Percentiles rank a stretch among this genome's conserved stretches.
Evolutionary conservation across 2,113 vertebrate genomes (phyloP).

Genomic region (Rhinichthys klamathensis): DNA sequence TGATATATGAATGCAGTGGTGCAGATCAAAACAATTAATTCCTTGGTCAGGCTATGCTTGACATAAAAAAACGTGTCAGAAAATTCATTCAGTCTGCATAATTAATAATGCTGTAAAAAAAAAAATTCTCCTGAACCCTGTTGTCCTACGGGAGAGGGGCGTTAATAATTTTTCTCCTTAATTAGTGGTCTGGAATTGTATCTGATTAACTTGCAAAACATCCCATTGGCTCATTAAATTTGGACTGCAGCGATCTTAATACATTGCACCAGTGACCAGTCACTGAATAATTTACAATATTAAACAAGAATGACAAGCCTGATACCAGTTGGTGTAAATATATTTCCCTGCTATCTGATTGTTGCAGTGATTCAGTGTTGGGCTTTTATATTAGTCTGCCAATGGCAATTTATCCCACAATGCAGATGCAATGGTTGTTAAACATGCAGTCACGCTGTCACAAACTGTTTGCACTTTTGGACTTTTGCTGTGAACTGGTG

Average conservation of each 20-base stretch:
- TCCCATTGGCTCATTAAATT: constrained; percentile 74
- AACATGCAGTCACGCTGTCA: constrained; percentile 7
- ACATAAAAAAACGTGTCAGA: constrained; percentile 65
- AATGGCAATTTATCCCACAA: constrained; percentile 25
- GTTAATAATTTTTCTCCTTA: constrained; percentile 77
- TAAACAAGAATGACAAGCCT: constrained; percentile 47
- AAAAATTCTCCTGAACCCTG: constrained; percentile 58
- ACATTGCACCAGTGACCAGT: constrained; percentile 60
- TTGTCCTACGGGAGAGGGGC: constrained; percentile 63
- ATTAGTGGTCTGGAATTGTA: constrained; percentile 75
- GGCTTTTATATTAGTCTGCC: constrained; percentile 6
- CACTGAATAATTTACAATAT: constrained; percentile 50
- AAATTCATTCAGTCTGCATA: constrained; percentile 60
- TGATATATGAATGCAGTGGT: constrained; percentile 58
- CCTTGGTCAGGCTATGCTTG: constrained; percentile 69
- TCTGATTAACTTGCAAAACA: constrained; percentile 75
- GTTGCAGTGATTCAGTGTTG: constrained; percentile 21
- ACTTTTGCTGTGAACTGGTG: constrained; percentile 18
- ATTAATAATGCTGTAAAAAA: constrained; percentile 71
- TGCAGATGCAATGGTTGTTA: constrained; percentile 12
- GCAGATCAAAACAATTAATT: constrained; percentile 75
- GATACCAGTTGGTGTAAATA: constrained; percentile 40
- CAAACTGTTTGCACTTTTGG: constrained; percentile 28
- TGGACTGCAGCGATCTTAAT: constrained; percentile 61
- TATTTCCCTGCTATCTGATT: constrained; percentile 26